phyloP scores from a whole-genome alignment of 2,113 vertebrate genomes.

The Leptodactylus fuscus region DNA sequence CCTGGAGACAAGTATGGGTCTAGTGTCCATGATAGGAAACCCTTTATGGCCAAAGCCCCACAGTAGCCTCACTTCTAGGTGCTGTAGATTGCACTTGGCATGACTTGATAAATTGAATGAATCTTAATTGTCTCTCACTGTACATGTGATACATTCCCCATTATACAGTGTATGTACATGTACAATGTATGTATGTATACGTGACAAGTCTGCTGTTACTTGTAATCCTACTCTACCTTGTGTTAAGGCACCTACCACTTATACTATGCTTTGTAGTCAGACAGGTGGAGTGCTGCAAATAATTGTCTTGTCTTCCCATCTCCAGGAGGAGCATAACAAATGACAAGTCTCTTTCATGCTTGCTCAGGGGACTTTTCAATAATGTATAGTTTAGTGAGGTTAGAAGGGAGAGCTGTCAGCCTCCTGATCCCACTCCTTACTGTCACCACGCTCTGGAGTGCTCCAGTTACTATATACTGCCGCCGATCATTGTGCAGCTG shows the following conservation, averaged over 20 bases:
- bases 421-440: slow-evolving; percentile 25
- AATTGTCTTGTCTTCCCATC: slow-evolving; percentile 37
- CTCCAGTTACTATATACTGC: neutral
- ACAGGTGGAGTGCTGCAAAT: neutral
- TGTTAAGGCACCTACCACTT: neutral
- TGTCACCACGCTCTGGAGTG: neutral
- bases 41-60: too few relatives aligned
- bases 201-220: too few relatives aligned
- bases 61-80: too few relatives aligned
- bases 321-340: neutral
- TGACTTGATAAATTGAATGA: too few relatives aligned
- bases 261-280: neutral
- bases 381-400: slow-evolving; percentile 5
- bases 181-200: too few relatives aligned
- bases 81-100: too few relatives aligned
- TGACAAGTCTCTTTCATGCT: slow-evolving; percentile 45
- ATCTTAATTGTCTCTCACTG: too few relatives aligned
- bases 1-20: too few relatives aligned
- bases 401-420: slow-evolving; percentile 29
- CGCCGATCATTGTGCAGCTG: neutral
- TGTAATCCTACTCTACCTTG: neutral
- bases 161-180: too few relatives aligned
- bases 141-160: too few relatives aligned
- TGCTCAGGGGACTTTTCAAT: slow-evolving; percentile 7
- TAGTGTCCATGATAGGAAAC: too few relatives aligned